Evolutionary conservation across 1,140 invertebrate genomes (phyloP).

Genomic region (Drosophila rufa): DNA sequence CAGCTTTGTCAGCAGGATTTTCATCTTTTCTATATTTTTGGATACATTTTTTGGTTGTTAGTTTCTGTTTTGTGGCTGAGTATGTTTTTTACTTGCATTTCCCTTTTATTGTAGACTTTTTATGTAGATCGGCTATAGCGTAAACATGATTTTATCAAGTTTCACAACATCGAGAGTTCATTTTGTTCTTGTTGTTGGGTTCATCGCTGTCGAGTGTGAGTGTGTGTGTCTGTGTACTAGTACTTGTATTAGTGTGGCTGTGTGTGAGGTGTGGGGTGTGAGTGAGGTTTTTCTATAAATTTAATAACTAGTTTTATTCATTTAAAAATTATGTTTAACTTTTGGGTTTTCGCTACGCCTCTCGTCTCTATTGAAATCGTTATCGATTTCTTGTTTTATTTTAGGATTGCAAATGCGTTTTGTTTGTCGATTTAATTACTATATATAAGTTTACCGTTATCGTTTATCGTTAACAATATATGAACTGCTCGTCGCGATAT

Average conservation of each 20-base stretch:
- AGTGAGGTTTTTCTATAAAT: slow-evolving; percentile 61
- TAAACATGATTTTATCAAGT: slow-evolving; percentile 85
- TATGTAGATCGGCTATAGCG: slow-evolving; percentile 68
- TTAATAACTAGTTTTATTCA: slow-evolving; percentile 70
- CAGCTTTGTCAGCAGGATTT: slow-evolving; percentile 42
- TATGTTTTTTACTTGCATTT: slow-evolving; percentile 53
- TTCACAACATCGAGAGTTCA: slow-evolving; percentile 85
- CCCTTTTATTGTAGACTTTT: slow-evolving; percentile 43
- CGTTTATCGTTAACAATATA: slow-evolving; percentile 69
- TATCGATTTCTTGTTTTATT: slow-evolving; percentile 34
- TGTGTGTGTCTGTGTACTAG: slow-evolving; percentile 28
- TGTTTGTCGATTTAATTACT: slow-evolving; percentile 50
- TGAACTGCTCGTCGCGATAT: slow-evolving; percentile 65
- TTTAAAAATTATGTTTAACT: slow-evolving; percentile 84
- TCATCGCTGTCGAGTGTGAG: slow-evolving; percentile 61
- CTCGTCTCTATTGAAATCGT: slow-evolving; percentile 17
- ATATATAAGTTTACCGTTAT: slow-evolving; percentile 14
- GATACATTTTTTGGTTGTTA: slow-evolving; percentile 31
- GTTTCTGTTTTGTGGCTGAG: slow-evolving; percentile 50
- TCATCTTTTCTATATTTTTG: slow-evolving; percentile 22
- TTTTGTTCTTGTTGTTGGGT: slow-evolving; percentile 77
- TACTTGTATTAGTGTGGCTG: slow-evolving; percentile 20
- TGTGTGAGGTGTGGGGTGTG: slow-evolving; percentile 14
- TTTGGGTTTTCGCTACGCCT: slow-evolving; percentile 73
- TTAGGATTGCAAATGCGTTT: slow-evolving; percentile 77